Conservation (phyloP, 2,797 vertebrate genomes). For the Avahi laniger region DNA sequence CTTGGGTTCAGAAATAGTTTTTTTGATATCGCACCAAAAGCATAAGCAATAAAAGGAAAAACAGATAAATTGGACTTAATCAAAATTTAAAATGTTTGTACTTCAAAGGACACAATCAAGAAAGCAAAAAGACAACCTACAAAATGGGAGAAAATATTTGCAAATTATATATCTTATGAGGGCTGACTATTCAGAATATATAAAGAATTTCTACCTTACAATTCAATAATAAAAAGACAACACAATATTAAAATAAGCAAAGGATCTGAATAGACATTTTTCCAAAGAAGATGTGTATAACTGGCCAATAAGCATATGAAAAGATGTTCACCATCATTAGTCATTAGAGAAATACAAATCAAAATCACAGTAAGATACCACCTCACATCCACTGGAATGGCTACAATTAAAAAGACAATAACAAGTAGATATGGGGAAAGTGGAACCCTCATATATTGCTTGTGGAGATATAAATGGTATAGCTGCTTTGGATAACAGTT, state of each 20-base stretch:
- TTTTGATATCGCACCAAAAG: neutral
- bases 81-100: neutral
- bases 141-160: neutral
- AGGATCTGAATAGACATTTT: neutral
- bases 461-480: neutral
- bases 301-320: neutral
- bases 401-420: neutral
- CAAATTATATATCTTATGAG: neutral
- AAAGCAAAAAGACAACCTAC: neutral
- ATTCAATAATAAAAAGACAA: slow-evolving; percentile 18
- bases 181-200: neutral
- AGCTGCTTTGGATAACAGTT: neutral
- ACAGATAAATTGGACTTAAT: neutral
- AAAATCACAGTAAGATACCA: neutral
- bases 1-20: neutral
- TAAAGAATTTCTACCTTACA: neutral
- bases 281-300: neutral
- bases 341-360: neutral
- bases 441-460: neutral
- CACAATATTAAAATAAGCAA: neutral
- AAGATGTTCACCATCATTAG: neutral
- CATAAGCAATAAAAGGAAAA: neutral
- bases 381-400: neutral
- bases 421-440: neutral
- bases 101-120: neutral